phyloP scores from a whole-genome alignment of 2,113 vertebrate genomes.

The Vulpes lagopus region DNA sequence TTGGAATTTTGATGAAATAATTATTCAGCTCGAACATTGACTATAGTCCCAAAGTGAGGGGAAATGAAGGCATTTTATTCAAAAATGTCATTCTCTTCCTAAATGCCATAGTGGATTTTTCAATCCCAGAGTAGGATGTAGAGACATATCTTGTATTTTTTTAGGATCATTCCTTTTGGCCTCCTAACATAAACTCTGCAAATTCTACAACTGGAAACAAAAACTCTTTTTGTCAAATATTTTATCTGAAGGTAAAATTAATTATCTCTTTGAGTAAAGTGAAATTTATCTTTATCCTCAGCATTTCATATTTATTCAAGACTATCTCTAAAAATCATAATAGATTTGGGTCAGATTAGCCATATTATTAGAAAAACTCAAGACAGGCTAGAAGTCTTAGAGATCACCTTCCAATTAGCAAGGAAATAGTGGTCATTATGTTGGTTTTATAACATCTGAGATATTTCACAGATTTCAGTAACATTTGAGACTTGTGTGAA shows the following conservation, averaged over 20 bases:
- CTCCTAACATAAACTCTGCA: background rate
- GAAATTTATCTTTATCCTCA: background rate
- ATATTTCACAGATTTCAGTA: background rate
- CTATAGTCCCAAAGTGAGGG: background rate
- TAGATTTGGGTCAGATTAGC: background rate
- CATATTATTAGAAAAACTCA: background rate
- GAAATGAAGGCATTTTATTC: background rate
- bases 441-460: background rate
- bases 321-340: background rate
- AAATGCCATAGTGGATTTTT: background rate
- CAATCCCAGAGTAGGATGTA: background rate
- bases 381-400: background rate
- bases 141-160: background rate
- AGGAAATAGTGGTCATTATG: background rate
- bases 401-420: background rate
- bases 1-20: slow-evolving; percentile 26
- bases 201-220: slow-evolving; percentile 32
- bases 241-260: slow-evolving; percentile 5
- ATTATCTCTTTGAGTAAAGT: slow-evolving; percentile 24
- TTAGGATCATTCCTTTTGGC: background rate
- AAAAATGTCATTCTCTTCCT: background rate
- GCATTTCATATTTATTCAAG: background rate
- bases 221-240: background rate
- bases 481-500: background rate
- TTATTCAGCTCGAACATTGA: slow-evolving; percentile 29